phyloP scores from a whole-genome alignment of 2,797 vertebrate genomes.

The Danio tinwini region DNA sequence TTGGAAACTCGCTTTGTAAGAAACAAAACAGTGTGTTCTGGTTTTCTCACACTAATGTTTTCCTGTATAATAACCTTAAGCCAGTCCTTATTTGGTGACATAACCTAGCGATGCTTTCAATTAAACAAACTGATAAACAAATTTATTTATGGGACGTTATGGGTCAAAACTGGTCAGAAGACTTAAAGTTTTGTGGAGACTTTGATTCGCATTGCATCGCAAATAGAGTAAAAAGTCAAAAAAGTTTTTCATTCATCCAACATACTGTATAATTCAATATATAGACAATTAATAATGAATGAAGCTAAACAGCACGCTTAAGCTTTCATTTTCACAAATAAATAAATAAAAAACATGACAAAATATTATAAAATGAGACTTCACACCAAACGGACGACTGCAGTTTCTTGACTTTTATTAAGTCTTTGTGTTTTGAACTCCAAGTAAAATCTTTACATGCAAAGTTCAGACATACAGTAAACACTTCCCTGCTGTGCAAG shows the following conservation, averaged over 20 bases:
- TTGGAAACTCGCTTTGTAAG: slow-evolving; percentile 22
- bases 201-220: no score
- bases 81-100: background rate
- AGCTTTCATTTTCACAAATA: background rate
- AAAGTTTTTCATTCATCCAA: background rate
- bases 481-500: slow-evolving; percentile 65
- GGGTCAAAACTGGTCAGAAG: background rate
- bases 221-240: no score
- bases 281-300: background rate
- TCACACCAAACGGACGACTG: background rate
- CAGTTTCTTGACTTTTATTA: slow-evolving; percentile 76
- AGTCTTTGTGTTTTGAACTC: slow-evolving; percentile 76
- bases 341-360: background rate
- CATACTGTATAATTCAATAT: background rate
- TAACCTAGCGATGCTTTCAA: background rate
- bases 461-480: slow-evolving; percentile 83
- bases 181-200: background rate
- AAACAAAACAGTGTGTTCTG: slow-evolving; percentile 27
- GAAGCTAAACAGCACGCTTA: background rate
- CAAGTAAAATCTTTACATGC: slow-evolving; percentile 90
- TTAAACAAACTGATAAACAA: background rate
- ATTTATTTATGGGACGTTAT: background rate
- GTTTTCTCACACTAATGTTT: slow-evolving; percentile 11
- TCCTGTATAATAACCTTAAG: background rate
- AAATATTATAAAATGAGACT: background rate